A percentile compares a stretch with the other conserved stretches of the same genome.
Evolutionary conservation across 2,797 vertebrate species (phyloP).

Genomic region (Acipenser oxyrinchus): DNA sequence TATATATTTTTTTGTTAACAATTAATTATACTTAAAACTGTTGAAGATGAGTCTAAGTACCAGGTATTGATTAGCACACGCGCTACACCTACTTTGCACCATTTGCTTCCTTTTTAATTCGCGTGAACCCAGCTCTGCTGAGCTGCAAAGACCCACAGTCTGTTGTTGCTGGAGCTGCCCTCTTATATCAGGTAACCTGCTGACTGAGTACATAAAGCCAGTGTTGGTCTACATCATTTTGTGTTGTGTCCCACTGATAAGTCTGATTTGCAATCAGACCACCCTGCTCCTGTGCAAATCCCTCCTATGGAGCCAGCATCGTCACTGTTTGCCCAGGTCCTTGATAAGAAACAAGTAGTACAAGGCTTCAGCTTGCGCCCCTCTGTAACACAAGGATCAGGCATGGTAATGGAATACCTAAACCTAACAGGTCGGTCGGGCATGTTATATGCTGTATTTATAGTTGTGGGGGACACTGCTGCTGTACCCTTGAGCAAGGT

Average conservation of each 20-base stretch:
- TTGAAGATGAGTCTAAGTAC: no score
- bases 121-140: not conserved
- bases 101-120: no score
- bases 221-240: constrained; percentile 23
- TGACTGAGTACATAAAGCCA: constrained; percentile 33
- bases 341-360: constrained; percentile 28
- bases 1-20: no score
- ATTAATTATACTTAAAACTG: no score
- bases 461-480: no score
- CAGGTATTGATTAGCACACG: no score
- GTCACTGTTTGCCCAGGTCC: constrained; percentile 31
- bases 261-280: constrained; percentile 32
- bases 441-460: no score
- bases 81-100: no score
- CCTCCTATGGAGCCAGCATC: constrained; percentile 32
- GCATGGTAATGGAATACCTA: no score
- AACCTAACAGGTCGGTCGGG: no score
- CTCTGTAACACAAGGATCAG: no score
- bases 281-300: constrained; percentile 26
- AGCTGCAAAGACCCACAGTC: not conserved
- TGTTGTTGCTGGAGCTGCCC: not conserved
- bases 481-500: no score
- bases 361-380: constrained; percentile 8
- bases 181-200: constrained; percentile 14
- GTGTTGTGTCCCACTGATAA: constrained; percentile 20